Evolutionary conservation across 64 coral and sea anemone genomes (phyloP), one percentile per base, ranked within the genome.

Genomic region (Cladopsammia gracilis): DNA sequence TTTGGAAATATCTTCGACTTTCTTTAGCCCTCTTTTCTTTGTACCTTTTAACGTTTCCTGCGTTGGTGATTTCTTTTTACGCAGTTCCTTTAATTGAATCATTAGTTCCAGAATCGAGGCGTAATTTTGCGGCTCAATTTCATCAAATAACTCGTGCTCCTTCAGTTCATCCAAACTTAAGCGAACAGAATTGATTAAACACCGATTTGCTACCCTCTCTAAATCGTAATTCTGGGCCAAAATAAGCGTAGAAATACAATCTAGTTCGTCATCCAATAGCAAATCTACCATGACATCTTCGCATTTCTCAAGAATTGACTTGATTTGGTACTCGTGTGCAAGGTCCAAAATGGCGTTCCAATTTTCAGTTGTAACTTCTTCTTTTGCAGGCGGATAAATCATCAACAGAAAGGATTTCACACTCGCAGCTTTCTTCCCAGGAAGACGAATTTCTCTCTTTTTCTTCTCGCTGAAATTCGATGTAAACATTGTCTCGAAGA

Each of bases 401-500:
- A 87, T 45, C 70, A 88, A 42, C 6, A 88, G 71, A 16, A 88
- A 52, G 20, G 71, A 19, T 25, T 71, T 59, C 4, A 88, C 57
- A 22, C 73, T 71, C 13, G 71, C 12, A 45, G 86, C 58, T n/a
- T 88, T 75, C 24, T 75, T 52, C 25, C 65, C 65, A 58, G 71
- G 68, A n/a, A 88, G 65, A 12, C 50, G 60, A n/a, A 88, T 20
- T 18, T 61, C 86, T n/a, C 70, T 58, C 42, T 48, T 26, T 45
- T 88, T 88, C 65, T 88, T 88, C 57, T 64, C 73, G 58, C 69
- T 88, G 25, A 88, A 48, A 9, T 88, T 53, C 14, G 68, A 26
- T 14, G 61, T 64, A 25, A 88, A 88, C 86, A 88, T 88, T 6
- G 13, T 23, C 26, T 88, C 86, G 48, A 88, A 59, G 1, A 88